phyloP scores from a whole-genome alignment of 2,797 vertebrate species.

The Esox masquinongy region DNA sequence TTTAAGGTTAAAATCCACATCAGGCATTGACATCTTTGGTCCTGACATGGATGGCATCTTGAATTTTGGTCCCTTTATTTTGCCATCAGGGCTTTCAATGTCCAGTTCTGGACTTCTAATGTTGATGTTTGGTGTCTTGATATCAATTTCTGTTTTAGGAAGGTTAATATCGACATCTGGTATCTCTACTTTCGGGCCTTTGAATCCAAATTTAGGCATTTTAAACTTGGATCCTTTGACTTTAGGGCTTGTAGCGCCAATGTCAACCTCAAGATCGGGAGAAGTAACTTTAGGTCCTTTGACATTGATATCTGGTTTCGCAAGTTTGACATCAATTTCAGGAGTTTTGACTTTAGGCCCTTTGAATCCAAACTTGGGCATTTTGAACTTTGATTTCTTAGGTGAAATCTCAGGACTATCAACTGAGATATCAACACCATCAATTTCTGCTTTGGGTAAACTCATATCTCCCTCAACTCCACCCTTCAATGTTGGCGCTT shows the following conservation, averaged over 20 bases:
- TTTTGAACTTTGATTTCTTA: slow-evolving; percentile 57
- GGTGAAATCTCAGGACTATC: slow-evolving; percentile 37
- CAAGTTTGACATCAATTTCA: slow-evolving; percentile 58
- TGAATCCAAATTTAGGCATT: slow-evolving; percentile 63
- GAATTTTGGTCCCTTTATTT: slow-evolving; percentile 52
- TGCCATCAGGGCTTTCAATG: not conserved
- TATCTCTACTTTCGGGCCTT: slow-evolving; percentile 22
- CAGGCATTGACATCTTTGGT: slow-evolving; percentile 36
- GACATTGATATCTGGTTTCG: slow-evolving; percentile 44
- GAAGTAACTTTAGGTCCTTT: slow-evolving; percentile 50
- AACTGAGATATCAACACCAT: slow-evolving; percentile 55
- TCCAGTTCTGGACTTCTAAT: slow-evolving; percentile 36
- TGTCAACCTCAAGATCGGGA: slow-evolving; percentile 47
- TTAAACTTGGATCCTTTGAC: slow-evolving; percentile 30
- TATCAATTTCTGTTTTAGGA: slow-evolving; percentile 18
- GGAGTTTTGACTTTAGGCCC: slow-evolving; percentile 40
- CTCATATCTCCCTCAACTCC: slow-evolving; percentile 26
- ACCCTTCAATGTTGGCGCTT: slow-evolving; percentile 27
- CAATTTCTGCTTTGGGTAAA: slow-evolving; percentile 30
- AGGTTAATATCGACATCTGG: slow-evolving; percentile 25
- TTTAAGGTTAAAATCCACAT: slow-evolving; percentile 61
- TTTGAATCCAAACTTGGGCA: slow-evolving; percentile 53
- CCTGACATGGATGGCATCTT: slow-evolving; percentile 41
- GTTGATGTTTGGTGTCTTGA: slow-evolving; percentile 10
- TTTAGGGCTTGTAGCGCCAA: slow-evolving; percentile 18